These are phyloP conservation scores for Aurelia sp. DNA, from an alignment of 30 jellyfish, hydroid and myxozoan species.

Conservation along the genomic window DNA sequence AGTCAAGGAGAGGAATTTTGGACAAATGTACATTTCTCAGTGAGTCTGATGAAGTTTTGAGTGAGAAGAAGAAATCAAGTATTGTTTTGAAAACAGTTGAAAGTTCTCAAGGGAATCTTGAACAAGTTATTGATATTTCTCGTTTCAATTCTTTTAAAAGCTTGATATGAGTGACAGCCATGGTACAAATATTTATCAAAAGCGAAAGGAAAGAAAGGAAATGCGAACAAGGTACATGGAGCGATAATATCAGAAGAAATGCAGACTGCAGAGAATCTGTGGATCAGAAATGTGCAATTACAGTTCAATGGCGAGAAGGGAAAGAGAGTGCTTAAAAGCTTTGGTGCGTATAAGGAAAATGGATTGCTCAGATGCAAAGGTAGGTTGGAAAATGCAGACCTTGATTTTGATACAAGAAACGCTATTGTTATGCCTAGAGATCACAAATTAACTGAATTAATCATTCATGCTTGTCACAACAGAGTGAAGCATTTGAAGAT, in stretches of 20 bases:
- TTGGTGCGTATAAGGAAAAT: background rate
- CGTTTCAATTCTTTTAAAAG: background rate
- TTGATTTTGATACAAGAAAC: background rate
- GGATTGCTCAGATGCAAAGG: background rate
- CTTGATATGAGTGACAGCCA: background rate
- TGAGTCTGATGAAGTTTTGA: slow-evolving; percentile 9
- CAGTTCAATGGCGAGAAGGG: slow-evolving; percentile 7
- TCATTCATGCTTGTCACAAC: background rate
- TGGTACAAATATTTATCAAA: background rate
- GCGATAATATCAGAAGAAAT: slow-evolving; percentile 2
- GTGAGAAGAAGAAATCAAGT: slow-evolving; percentile 18
- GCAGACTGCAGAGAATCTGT: background rate
- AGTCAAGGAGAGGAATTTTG: slow-evolving; percentile 12
- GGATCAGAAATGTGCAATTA: background rate
- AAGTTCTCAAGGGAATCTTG: background rate
- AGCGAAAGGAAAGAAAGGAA: background rate
- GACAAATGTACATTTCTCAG: slow-evolving; percentile 9
- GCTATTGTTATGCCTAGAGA: background rate
- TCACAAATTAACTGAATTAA: background rate
- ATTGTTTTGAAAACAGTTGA: background rate
- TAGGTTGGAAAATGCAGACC: background rate
- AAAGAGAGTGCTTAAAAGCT: background rate
- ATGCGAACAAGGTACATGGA: background rate
- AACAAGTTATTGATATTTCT: background rate
- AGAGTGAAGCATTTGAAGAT: background rate